Evolutionary conservation across 2,888 invertebrate species (phyloP).

Genomic region (Sympetrum striolatum): DNA sequence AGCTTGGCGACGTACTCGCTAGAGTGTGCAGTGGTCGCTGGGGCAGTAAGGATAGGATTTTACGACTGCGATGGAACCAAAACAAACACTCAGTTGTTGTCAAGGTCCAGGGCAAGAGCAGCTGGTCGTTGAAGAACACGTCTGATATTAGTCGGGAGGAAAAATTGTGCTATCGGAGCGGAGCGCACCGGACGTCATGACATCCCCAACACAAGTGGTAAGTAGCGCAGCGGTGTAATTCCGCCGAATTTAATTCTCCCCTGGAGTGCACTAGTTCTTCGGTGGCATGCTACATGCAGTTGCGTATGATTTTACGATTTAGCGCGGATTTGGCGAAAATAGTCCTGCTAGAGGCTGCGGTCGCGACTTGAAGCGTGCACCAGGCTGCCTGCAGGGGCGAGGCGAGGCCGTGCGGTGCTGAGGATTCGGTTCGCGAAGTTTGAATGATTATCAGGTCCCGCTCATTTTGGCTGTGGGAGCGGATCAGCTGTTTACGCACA

Average conservation of each 20-base stretch:
- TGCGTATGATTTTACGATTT: background rate
- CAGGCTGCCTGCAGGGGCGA: background rate
- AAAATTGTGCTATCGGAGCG: background rate
- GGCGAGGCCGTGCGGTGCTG: no score
- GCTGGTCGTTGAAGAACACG: conserved; percentile 16
- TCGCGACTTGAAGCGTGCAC: background rate
- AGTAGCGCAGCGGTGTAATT: background rate
- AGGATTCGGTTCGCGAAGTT: no score
- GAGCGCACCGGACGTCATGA: background rate
- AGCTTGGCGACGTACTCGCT: background rate
- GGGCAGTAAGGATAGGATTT: conserved; percentile 2
- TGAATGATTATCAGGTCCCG: no score
- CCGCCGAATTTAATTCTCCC: background rate
- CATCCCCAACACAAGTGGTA: conserved; percentile 29
- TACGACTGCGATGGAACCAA: conserved; percentile 38
- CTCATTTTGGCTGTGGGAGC: no score
- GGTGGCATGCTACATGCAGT: background rate
- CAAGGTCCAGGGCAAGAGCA: conserved; percentile 38
- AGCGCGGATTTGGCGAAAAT: background rate
- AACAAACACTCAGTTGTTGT: conserved; percentile 43
- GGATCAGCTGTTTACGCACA: no score
- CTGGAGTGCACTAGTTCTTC: background rate
- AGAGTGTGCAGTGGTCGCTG: background rate
- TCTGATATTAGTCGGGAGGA: background rate
- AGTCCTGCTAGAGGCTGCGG: background rate